Conservation (phyloP, 2,888 invertebrate genomes). For the Cerastis leucographa region DNA sequence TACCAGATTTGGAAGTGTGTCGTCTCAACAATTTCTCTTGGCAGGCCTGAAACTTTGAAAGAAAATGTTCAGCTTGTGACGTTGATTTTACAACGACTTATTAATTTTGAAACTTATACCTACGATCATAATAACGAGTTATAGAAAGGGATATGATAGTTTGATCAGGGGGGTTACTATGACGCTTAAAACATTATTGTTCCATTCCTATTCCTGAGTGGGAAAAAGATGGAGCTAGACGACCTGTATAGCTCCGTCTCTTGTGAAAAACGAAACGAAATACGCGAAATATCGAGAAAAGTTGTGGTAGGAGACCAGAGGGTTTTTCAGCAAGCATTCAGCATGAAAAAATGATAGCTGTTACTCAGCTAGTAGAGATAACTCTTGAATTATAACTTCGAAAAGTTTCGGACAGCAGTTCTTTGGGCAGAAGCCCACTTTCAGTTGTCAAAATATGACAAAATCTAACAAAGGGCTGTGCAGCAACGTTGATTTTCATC, state of each 20-base stretch:
- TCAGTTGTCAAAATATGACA: background rate
- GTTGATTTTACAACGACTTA: conserved; percentile 8
- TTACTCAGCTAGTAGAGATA: background rate
- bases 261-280: too few species aligned
- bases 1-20: conserved; percentile 63
- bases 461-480: background rate
- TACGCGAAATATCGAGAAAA: background rate
- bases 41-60: conserved; percentile 40
- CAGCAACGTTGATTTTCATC: background rate
- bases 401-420: background rate
- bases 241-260: too few species aligned
- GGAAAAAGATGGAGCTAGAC: too few species aligned
- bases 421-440: background rate
- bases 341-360: background rate
- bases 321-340: background rate
- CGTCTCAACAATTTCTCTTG: conserved; percentile 35
- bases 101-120: conserved; percentile 29
- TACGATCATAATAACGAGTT: background rate
- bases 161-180: too few species aligned
- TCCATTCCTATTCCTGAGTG: too few species aligned
- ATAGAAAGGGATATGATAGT: background rate
- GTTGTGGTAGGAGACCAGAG: background rate
- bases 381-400: background rate
- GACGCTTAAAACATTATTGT: too few species aligned
- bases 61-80: conserved; percentile 23